Conservation (phyloP, 2,888 invertebrate genomes). For the Oscheius sp. region DNA sequence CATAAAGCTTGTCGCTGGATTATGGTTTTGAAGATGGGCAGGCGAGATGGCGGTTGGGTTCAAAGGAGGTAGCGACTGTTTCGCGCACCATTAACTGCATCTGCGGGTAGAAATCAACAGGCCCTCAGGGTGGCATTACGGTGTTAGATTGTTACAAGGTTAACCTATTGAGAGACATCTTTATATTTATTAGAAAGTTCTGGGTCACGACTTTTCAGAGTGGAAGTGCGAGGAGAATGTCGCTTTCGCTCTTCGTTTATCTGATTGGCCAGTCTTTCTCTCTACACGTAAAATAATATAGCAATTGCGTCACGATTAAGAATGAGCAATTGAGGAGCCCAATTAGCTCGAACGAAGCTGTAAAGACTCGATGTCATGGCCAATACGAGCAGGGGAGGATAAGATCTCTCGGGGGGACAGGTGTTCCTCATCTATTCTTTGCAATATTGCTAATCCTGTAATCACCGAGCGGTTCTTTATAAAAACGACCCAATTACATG, state of each 20-base stretch:
- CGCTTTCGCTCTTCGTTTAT: not conserved
- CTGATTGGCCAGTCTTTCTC: not conserved
- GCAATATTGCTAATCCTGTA: not conserved
- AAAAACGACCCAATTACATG: not conserved
- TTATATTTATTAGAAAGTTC: no score
- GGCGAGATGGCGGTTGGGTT: slow-evolving; percentile 15
- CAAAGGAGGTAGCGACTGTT: slow-evolving; percentile 26
- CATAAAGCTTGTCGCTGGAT: no score
- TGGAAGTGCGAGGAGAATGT: no score
- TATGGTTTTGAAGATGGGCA: slow-evolving; percentile 13
- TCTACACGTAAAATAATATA: no score
- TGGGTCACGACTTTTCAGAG: no score
- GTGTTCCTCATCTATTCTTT: not conserved
- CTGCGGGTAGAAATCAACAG: slow-evolving; percentile 19
- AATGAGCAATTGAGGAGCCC: no score
- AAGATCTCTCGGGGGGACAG: not conserved
- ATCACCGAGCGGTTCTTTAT: not conserved
- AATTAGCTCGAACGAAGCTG: no score
- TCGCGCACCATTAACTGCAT: slow-evolving; percentile 27
- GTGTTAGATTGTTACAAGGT: no score
- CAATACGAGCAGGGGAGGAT: not conserved
- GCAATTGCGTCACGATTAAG: no score
- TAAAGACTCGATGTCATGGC: no score
- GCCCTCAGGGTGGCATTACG: not conserved
- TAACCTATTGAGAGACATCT: no score